Conservation (phyloP, 2,797 vertebrate genomes). For the Martes flavigula region DNA sequence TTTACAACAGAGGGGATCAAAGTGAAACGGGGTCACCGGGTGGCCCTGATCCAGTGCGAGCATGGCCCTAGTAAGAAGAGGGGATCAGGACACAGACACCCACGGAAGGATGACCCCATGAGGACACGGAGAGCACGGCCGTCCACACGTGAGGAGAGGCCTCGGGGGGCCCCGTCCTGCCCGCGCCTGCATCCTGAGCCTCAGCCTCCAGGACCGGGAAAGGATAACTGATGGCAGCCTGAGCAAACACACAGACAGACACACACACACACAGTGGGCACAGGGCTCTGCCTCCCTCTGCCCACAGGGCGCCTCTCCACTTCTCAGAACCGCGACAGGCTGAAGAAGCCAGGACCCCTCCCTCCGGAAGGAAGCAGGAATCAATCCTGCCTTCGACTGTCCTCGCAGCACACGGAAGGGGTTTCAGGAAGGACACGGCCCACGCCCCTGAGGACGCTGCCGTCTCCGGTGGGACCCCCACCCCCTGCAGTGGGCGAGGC, state of each 20-base stretch:
- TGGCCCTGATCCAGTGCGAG: accelerated
- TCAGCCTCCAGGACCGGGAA: background rate
- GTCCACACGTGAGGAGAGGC: accelerated
- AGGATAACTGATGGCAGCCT: accelerated
- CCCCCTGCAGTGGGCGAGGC: background rate
- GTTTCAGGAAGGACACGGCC: background rate
- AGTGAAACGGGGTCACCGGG: accelerated
- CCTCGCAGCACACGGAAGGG: accelerated
- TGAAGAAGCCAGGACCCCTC: accelerated
- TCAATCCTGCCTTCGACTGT: accelerated
- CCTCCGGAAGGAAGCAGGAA: accelerated
- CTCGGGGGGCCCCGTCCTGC: background rate
- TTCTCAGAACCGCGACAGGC: background rate
- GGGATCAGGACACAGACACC: background rate
- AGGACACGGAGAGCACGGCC: background rate
- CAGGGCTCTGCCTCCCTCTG: background rate
- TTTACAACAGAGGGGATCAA: accelerated
- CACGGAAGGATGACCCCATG: accelerated
- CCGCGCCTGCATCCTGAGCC: accelerated
- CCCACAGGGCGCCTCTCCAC: accelerated
- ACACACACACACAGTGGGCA: too few relatives aligned
- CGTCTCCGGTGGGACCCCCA: background rate
- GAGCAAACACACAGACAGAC: too few relatives aligned
- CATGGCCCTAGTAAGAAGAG: background rate
- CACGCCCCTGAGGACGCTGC: too few relatives aligned